phyloP scores from a whole-genome alignment of 2,113 vertebrate species.

The Xenotilapia caudafasciata region DNA sequence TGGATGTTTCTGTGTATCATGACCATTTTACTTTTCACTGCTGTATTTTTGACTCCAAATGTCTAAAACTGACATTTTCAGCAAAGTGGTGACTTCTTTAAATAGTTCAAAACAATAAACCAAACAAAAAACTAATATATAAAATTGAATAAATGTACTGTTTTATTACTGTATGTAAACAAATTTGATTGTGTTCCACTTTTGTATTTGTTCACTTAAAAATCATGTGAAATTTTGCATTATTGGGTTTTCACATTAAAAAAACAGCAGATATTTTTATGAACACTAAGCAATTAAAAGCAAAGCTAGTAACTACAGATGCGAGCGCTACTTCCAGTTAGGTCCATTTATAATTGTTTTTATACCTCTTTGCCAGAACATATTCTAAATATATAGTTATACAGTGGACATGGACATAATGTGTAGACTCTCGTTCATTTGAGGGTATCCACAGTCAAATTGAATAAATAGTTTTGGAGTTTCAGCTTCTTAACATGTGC shows the following conservation, averaged over 20 bases:
- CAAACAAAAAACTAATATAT: neutral
- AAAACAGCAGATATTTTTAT: neutral
- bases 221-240: fast-evolving
- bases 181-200: neutral
- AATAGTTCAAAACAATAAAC: neutral
- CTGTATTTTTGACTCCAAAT: neutral
- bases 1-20: neutral
- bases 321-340: fast-evolving
- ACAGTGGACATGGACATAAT: neutral
- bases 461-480: neutral
- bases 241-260: fast-evolving
- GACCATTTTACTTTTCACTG: neutral
- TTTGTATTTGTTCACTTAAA: neutral
- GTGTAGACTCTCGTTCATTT: neutral
- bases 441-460: neutral
- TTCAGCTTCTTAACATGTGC: neutral
- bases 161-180: neutral
- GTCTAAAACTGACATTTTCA: neutral
- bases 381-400: neutral
- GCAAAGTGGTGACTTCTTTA: neutral
- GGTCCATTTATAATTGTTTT: neutral
- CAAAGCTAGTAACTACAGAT: neutral
- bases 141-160: fast-evolving
- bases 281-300: neutral
- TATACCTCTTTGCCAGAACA: neutral